These are phyloP conservation scores for Tuta absoluta DNA, from an alignment of 2,888 invertebrate species.

Conservation along the genomic window DNA sequence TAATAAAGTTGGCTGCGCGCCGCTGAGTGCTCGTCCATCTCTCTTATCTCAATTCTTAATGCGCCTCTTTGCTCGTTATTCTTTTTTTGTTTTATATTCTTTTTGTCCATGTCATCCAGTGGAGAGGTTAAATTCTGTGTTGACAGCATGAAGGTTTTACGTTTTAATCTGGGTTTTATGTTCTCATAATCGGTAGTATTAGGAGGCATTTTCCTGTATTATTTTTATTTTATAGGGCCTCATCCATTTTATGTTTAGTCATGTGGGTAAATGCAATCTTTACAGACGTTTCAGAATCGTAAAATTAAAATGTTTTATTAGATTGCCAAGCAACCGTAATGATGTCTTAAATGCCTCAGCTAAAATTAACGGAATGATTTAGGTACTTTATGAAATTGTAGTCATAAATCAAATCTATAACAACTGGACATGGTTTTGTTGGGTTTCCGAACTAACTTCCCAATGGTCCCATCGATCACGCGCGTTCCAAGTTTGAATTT, in stretches of 20 bases:
- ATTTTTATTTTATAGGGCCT: slow-evolving; percentile 44
- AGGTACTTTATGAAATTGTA: slow-evolving; percentile 39
- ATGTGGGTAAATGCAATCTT: slow-evolving; percentile 49
- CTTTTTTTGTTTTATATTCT: slow-evolving; percentile 66
- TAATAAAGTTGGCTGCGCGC: slow-evolving; percentile 75
- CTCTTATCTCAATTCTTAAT: slow-evolving; percentile 81
- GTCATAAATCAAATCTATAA: slow-evolving; percentile 64
- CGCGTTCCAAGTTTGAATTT: slow-evolving; percentile 66
- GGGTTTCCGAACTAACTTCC: slow-evolving; percentile 57
- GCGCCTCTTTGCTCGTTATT: slow-evolving; percentile 77
- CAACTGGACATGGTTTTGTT: slow-evolving; percentile 63
- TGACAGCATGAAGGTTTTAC: slow-evolving; percentile 77
- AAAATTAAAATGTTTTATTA: slow-evolving; percentile 31
- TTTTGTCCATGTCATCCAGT: slow-evolving; percentile 69
- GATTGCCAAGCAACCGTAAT: slow-evolving; percentile 48
- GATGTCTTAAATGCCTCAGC: slow-evolving; percentile 45
- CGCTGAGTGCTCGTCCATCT: slow-evolving; percentile 80
- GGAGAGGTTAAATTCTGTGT: slow-evolving; percentile 75
- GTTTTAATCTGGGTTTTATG: slow-evolving; percentile 77
- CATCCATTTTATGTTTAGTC: slow-evolving; percentile 62
- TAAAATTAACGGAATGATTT: slow-evolving; percentile 53
- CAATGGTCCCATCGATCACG: slow-evolving; percentile 69
- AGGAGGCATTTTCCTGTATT: slow-evolving; percentile 43
- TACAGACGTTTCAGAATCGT: slow-evolving; percentile 40
- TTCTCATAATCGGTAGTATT: slow-evolving; percentile 66